Evolutionary conservation across 2,797 vertebrate genomes (phyloP).

Genomic region (Zalophus californianus): DNA sequence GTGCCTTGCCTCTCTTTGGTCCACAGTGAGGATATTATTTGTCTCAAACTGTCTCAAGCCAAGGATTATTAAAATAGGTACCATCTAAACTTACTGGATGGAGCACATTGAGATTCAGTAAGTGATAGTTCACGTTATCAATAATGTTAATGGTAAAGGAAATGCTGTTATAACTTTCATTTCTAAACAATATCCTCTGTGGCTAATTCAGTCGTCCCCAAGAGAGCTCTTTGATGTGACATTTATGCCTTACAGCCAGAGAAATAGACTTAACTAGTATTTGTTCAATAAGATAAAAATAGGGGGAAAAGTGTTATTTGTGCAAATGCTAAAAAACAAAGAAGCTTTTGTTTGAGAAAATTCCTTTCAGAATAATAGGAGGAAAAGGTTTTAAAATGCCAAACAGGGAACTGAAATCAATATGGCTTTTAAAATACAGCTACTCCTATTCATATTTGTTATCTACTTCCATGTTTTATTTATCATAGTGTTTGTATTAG

Average conservation of each 20-base stretch:
- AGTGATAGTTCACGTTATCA: background rate
- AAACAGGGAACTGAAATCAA: background rate
- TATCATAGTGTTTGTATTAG: slow-evolving; percentile 14
- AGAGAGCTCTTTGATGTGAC: slow-evolving; percentile 45
- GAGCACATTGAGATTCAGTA: background rate
- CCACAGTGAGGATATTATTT: background rate
- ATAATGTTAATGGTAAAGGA: slow-evolving; percentile 19
- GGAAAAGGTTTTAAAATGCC: background rate
- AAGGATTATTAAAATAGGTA: slow-evolving; percentile 29
- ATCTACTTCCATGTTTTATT: slow-evolving; percentile 21
- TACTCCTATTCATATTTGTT: background rate
- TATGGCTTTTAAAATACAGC: slow-evolving; percentile 19
- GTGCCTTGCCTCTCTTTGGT: background rate
- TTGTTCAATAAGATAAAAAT: slow-evolving; percentile 45
- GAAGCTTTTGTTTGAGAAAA: slow-evolving; percentile 48
- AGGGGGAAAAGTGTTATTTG: background rate
- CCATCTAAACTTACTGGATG: background rate
- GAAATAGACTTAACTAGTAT: background rate
- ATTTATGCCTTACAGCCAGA: slow-evolving; percentile 40
- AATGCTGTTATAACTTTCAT: background rate
- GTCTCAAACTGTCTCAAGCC: too few species aligned
- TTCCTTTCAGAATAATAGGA: slow-evolving; percentile 51
- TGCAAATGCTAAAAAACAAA: background rate
- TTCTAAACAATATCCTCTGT: slow-evolving; percentile 2
- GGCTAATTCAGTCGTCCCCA: background rate